Evolutionary conservation across 2,113 vertebrate genomes (phyloP).

Genomic region (Chaetops frenatus): DNA sequence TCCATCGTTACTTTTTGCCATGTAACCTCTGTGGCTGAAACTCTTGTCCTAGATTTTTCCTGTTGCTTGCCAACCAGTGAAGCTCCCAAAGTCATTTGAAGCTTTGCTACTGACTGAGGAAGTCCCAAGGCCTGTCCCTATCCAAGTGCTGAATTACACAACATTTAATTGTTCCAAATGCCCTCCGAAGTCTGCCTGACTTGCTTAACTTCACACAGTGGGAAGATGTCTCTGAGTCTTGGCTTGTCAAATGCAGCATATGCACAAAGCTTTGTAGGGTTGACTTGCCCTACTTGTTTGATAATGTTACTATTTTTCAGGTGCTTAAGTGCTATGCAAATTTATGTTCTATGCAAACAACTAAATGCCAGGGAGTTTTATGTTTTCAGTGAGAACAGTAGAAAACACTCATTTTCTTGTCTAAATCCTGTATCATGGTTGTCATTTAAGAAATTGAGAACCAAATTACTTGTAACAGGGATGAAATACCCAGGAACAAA

Average conservation of each 20-base stretch:
- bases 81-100: background rate
- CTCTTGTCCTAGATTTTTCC: background rate
- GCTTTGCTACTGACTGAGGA: background rate
- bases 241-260: background rate
- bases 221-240: background rate
- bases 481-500: background rate
- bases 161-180: background rate
- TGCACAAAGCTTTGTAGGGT: background rate
- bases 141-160: background rate
- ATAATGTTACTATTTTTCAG: background rate
- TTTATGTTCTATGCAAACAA: background rate
- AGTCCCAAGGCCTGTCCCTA: background rate
- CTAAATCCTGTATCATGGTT: background rate
- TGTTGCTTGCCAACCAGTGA: background rate
- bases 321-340: background rate
- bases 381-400: background rate
- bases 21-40: background rate
- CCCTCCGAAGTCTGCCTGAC: background rate
- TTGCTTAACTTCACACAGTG: background rate
- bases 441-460: background rate
- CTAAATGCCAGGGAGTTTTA: background rate
- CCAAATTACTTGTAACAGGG: background rate
- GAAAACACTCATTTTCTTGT: background rate
- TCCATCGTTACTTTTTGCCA: background rate
- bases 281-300: background rate